Evolutionary conservation across 1,140 invertebrate genomes (phyloP).

Genomic region (Thaumatotibia leucotreta): DNA sequence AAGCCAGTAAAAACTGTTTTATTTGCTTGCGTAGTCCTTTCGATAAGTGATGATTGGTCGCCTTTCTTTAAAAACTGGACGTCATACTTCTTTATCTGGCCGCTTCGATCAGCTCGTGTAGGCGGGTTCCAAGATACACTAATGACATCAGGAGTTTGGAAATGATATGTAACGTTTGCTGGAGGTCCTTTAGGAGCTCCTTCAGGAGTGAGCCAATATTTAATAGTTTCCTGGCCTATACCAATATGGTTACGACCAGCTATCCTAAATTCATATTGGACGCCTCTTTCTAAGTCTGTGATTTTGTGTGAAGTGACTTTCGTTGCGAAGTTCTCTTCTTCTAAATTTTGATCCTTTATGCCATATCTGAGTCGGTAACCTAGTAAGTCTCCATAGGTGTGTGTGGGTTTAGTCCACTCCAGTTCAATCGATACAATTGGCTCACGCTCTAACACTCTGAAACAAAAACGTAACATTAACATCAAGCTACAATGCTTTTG

Average conservation of each 20-base stretch:
- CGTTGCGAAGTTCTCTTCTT: constrained; percentile 81
- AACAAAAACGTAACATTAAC: constrained; percentile 33
- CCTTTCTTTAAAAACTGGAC: constrained; percentile 94
- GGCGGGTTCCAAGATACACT: constrained; percentile 96
- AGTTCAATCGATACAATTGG: constrained; percentile 91
- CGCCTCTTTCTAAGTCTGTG: constrained; percentile 88
- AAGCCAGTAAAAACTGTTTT: constrained; percentile 94
- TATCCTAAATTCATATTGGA: constrained; percentile 96
- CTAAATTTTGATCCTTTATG: constrained; percentile 86
- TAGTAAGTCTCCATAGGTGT: constrained; percentile 91
- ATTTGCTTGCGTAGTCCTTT: constrained; percentile 87
- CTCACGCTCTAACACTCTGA: constrained; percentile 87
- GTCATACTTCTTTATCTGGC: constrained; percentile 94
- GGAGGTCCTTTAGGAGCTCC: constrained; percentile 90
- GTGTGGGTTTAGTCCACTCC: constrained; percentile 91
- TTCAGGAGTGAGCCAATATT: constrained; percentile 93
- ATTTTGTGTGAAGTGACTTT: constrained; percentile 80
- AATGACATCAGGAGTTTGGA: constrained; percentile 94
- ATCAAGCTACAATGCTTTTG: not conserved
- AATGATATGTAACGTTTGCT: constrained; percentile 88
- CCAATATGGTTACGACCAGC: constrained; percentile 95
- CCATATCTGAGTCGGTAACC: constrained; percentile 93
- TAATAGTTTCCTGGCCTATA: constrained; percentile 94
- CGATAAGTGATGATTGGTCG: constrained; percentile 87
- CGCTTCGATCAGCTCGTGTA: constrained; percentile 90